Base-by-base conservation (phyloP, 2,113 vertebrate genomes). In the Vulpes vulpes region DNA sequence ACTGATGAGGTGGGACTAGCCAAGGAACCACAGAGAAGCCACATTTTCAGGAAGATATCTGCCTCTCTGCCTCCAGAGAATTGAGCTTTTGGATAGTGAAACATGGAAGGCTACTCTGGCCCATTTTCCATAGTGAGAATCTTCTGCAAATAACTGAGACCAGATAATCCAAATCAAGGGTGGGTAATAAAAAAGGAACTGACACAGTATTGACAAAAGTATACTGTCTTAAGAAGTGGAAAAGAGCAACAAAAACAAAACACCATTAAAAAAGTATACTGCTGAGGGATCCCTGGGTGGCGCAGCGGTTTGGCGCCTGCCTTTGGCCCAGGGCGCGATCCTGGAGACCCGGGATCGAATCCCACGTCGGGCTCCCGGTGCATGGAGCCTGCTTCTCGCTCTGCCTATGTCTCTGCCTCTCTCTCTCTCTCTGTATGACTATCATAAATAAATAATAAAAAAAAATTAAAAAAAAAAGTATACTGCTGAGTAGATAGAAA, bases 121-220 rank as follows among this genome's bases (percentile, higher is more conserved):
- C 17, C 25, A 85, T 80, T 97, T 94, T 85, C 38, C 84, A 83
- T 82, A 53, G 15, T 25, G 15, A 19, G 8, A 79, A 14, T 88
- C 35, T 92, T 62, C 51, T 93, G 17, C n/a, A 94, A 92, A 74
- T 69, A 84, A 12, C 35, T 74, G n/a, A 60, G 38, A 76, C 51
- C 83, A 22, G 5, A 93, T 92, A 65, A 92, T 64, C 49, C 11
- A 79, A 95, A 78, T 78, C 74, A 91, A 90, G 62, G 16, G 35
- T 96, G 25, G n/a, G 53, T 95, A 83, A 88, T 69, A 35, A 91
- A 74, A 94, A 93, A 79, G 11, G 6, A 91, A 62, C 30, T 38
- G 32, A 38, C 7, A 88, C 22, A 83, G 16, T 57, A 86, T 1
- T 88, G 25, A 82, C 76, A 78, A 89, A 92, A 71, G 3, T 23